These are phyloP conservation scores for Cacoxenus indagator DNA, from an alignment of 2,888 invertebrate species.

Conservation along the genomic window DNA sequence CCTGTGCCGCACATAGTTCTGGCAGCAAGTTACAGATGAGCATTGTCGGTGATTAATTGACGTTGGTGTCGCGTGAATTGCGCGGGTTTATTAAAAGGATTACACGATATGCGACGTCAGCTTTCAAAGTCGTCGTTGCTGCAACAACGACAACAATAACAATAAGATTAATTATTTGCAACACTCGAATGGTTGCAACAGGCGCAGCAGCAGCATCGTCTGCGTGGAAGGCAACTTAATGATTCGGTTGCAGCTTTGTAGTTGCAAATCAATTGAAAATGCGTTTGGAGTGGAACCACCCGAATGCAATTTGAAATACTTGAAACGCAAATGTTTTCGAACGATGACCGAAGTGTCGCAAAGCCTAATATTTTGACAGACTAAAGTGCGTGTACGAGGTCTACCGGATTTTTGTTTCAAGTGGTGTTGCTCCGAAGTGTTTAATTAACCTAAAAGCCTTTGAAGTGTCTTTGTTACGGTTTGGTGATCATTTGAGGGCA, in stretches of 20 bases:
- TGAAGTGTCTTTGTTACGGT: neutral
- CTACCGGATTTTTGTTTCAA: slow-evolving; percentile 27
- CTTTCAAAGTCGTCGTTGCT: slow-evolving; percentile 10
- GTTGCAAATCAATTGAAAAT: slow-evolving; percentile 38
- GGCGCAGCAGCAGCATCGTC: neutral
- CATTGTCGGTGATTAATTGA: slow-evolving; percentile 54
- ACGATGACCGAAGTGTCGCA: neutral
- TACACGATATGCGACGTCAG: slow-evolving; percentile 43
- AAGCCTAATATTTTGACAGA: slow-evolving; percentile 5
- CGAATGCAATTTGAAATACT: neutral
- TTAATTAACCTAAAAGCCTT: slow-evolving; percentile 52
- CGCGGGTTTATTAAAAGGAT: slow-evolving; percentile 58
- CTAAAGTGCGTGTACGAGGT: too few relatives aligned
- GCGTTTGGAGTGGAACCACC: slow-evolving; percentile 16
- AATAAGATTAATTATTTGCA: slow-evolving; percentile 56
- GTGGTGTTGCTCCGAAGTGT: slow-evolving; percentile 37
- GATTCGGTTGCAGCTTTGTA: neutral
- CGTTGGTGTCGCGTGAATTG: slow-evolving; percentile 52
- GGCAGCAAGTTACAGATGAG: slow-evolving; percentile 23
- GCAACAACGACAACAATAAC: slow-evolving; percentile 25
- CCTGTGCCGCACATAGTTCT: too few relatives aligned
- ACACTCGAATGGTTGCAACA: slow-evolving; percentile 29
- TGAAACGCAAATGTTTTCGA: neutral
- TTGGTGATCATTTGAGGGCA: neutral
- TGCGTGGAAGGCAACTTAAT: slow-evolving; percentile 4